Evolutionary conservation across 2,113 vertebrate species (phyloP).

Genomic region (Jaculus jaculus): DNA sequence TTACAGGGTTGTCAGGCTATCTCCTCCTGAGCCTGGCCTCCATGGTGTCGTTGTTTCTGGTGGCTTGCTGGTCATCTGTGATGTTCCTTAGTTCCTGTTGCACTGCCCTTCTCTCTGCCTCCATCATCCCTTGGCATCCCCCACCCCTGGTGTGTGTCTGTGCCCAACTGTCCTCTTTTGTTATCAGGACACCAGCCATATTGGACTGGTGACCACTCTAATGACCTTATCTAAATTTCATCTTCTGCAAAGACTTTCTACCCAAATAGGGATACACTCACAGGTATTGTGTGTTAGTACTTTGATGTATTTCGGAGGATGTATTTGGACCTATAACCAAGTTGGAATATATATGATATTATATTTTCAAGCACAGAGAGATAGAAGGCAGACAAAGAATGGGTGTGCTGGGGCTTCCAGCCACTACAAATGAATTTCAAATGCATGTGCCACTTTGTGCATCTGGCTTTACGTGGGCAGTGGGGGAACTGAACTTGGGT

Average conservation of each 20-base stretch:
- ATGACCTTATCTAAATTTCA: not conserved
- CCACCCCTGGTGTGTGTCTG: not conserved
- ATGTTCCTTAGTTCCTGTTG: not conserved
- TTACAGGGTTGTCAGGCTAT: too few relatives aligned
- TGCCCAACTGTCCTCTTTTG: not conserved
- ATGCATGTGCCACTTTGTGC: too few relatives aligned
- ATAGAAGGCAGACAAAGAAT: too few relatives aligned
- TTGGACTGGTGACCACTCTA: not conserved
- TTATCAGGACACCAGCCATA: not conserved
- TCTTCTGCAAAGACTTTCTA: not conserved
- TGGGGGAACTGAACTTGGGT: too few relatives aligned
- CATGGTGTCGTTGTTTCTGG: not conserved
- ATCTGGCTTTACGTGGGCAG: too few relatives aligned
- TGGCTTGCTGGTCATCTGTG: not conserved
- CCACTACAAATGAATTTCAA: too few relatives aligned
- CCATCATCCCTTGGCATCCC: rapidly evolving
- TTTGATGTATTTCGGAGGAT: not conserved
- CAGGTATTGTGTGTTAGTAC: not conserved
- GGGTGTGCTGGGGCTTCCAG: too few relatives aligned
- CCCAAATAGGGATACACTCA: not conserved
- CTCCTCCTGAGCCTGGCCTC: not conserved
- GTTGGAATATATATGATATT: not conserved
- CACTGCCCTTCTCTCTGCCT: not conserved
- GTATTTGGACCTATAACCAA: not conserved
- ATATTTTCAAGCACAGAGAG: too few relatives aligned